Evolutionary conservation across 2,888 invertebrate species (phyloP), one percentile per base, ranked within the genome.

Genomic region (Idaea biselata): DNA sequence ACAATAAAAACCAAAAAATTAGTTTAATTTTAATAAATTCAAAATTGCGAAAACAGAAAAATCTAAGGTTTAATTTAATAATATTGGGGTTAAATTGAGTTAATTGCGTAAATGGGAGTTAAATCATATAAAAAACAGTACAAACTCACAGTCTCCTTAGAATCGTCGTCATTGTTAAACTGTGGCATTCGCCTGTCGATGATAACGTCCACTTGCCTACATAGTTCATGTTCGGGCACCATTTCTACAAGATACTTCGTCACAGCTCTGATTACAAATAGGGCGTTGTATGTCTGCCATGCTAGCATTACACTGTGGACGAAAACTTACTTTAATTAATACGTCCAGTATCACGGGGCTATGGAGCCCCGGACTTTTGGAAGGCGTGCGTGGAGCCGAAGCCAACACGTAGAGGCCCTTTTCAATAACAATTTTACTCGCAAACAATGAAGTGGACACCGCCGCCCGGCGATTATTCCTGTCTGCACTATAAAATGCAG

Each of bases 271-370:
- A 99, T 95, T 31, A 98, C 96, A 79, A 98, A 98, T 59, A 99
- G 87, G 0, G 97, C 97, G 88, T 99, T 99, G 87, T 97, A 97
- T 0, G 97, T 96, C 86, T 99, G 99, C 98, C 98, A 99, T 60
- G 97, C 96, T 75, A 98, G 85, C 91, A 94, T 91, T 31, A 93
- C 93, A 80, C 94, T 94, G 81, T 17, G 60, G 66, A 61, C 44
- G 44, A 61, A 56, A 65, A 64, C 31, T 31, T n/a, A 60, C 56
- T 55, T 59, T 16, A n/a, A 33, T 11, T 54, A 3, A 5, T 18
- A 44, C 31, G 5, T n/a, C 0, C 16, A 17, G 8, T 16, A 53
- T 53, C 3, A 53, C 25, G 25, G 25, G 25, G 1, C 5, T 1
- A n/a, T n/a, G n/a, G n/a, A n/a, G n/a, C n/a, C n/a, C n/a, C n/a